Base-by-base conservation (phyloP, 2,113 vertebrate genomes). In the Dasypus novemcinctus region DNA sequence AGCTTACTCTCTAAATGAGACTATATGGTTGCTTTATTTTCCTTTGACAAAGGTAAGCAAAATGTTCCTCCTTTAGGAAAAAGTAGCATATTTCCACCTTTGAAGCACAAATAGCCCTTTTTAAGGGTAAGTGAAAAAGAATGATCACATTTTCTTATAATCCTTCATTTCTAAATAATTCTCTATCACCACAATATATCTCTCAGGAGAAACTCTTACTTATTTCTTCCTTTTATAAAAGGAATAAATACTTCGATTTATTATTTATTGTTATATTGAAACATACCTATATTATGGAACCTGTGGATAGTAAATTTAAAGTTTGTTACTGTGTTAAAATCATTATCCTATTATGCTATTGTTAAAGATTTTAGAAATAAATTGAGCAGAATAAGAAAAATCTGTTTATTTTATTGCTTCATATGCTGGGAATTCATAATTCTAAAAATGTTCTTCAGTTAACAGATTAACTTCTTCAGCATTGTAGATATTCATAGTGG, bases 311-410 rank as follows among this genome's bases (percentile, higher is more conserved):
- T 33, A 76, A 52, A 46, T 76, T 3, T 76, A 4, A 52, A 2
- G 46, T 76, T 76, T 76, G 41, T 76, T 76, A 33, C 29, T 76
- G 20, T 52, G 29, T 49, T 76, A 33, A 52, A 49, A 8, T 49
- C 9, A 59, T 57, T 87, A 72, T 89, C n/a, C 69, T 7, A 84
- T 91, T 69, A n/a, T 86, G 80, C 10, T 78, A 1, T 63, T 94
- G 68, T 74, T 74, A 74, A 93, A 71, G 15, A 61, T 71, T 91
- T 93, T 82, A 81, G 29, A 52, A 87, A 84, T 31, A 90, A 81
- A 72, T 74, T 87, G 21, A 87, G 27, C 74, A 49, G 5, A 78
- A 52, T 74, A 78, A 31, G 2, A 88, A 23, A 86, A 25, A 76
- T 72, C 17, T 41, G 1, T 88, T 91, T 83, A 46, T 93, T 94